Base-by-base conservation (phyloP, 1,140 invertebrate species). In the Tetramorium simillimum region DNA sequence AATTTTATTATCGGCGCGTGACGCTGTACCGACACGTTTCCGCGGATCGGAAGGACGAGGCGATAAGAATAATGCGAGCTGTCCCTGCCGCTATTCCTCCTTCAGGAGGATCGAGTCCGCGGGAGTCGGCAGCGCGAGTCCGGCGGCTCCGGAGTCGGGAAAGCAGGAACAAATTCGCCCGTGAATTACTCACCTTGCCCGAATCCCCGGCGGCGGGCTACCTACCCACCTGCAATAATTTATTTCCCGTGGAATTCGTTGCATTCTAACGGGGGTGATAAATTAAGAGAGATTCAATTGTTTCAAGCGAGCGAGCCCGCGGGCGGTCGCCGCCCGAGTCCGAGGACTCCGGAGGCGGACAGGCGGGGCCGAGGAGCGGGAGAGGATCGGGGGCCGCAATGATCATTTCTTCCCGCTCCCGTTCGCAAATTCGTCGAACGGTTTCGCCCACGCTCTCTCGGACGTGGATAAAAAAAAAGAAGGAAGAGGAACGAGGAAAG, bases 231-330 rank as follows among this genome's bases (percentile, higher is more conserved):
- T 78, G 60, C 90, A 86, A 91, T 91, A 90, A 91, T 91, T 91
- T 91, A 91, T 91, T 91, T 91, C 78, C 82, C 86, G 53, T 91
- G 90, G 86, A 91, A 91, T 91, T 91, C 90, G 90, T 91, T 91
- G 90, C 89, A 91, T 91, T 91, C 89, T 90, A 70, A 77, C 56
- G n/a, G 56, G 56, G 89, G 87, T 90, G 90, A 91, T 91, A 91
- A 90, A 91, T 91, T 91, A 90, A 90, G 89, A 85, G 89, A 88
- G 89, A 84, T 88, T 90, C 89, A 86, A 91, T 91, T 91, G 90
- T 91, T 91, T 91, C 90, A 88, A 88, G 89, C 40, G 90, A 88
- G 82, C 78, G 85, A 89, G 62, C 73, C 86, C 84, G 86, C 75
- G 86, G 88, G 43, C 58, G 77, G 89, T 62, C 73, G 76, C 51